These are phyloP conservation scores for Pantherophis vulpinus DNA, from an alignment of 2,797 vertebrate species.

Conservation along the genomic window DNA sequence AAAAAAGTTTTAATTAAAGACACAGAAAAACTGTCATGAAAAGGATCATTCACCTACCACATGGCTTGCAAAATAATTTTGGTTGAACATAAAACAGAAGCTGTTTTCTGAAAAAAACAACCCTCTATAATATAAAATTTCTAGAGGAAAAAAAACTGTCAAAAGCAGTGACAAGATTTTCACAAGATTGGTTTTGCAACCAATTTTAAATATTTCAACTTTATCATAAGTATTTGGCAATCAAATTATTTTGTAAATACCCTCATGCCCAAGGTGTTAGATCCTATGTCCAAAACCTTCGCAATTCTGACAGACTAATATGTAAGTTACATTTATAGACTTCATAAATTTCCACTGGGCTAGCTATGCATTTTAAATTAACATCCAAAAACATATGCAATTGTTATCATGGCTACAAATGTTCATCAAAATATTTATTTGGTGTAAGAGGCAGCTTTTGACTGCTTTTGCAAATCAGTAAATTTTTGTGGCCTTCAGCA, in stretches of 20 bases:
- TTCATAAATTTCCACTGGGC: background rate
- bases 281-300: background rate
- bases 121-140: background rate
- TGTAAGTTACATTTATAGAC: background rate
- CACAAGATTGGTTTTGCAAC: background rate
- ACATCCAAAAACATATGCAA: background rate
- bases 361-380: background rate
- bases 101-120: background rate
- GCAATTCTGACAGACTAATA: background rate
- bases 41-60: background rate
- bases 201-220: background rate
- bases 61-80: background rate
- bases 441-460: background rate
- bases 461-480: background rate
- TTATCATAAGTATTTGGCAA: background rate
- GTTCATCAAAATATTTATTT: background rate
- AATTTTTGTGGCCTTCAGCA: background rate
- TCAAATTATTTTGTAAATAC: background rate
- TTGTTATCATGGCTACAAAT: background rate
- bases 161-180: background rate
- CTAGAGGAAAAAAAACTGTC: background rate
- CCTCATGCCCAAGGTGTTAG: background rate
- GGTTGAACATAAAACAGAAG: background rate
- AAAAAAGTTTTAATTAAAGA: slow-evolving; percentile 22
- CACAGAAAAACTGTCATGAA: slow-evolving; percentile 6